phyloP scores from a whole-genome alignment of 2,797 vertebrate genomes.

The Tapera naevia region DNA sequence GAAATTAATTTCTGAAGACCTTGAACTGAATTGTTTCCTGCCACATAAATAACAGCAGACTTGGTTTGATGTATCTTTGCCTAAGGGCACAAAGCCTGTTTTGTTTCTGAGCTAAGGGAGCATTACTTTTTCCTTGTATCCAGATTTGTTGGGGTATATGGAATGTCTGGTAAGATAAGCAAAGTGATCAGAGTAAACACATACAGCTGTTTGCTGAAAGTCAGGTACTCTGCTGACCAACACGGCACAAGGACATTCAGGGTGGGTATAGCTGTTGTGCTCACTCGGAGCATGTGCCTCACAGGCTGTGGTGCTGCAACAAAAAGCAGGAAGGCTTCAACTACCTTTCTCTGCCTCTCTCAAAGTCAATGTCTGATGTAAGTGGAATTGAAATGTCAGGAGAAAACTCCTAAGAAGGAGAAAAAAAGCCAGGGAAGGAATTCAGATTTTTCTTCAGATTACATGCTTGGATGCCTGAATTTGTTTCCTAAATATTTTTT shows the following conservation, averaged over 20 bases:
- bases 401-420: not conserved
- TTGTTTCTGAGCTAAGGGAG: not conserved
- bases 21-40: not conserved
- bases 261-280: not conserved
- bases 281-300: not conserved
- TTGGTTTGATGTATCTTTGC: not conserved
- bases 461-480: not conserved
- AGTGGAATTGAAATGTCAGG: not conserved
- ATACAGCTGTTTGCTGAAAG: accelerated
- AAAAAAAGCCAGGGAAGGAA: not conserved
- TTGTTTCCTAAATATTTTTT: not conserved
- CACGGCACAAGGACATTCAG: accelerated
- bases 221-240: not conserved
- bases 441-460: not conserved
- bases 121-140: not conserved
- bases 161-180: not conserved
- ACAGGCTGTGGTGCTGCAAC: not conserved
- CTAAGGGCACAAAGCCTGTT: not conserved
- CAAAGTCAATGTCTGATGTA: not conserved
- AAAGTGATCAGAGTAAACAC: not conserved
- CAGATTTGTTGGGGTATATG: not conserved
- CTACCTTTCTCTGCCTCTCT: not conserved
- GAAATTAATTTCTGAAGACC: not conserved
- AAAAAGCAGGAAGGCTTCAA: not conserved
- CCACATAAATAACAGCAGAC: not conserved